A percentile compares a stretch with the other conserved stretches of the same genome.
phyloP scores from a whole-genome alignment of 64 coral and sea anemone genomes.

The Porites lutea region DNA sequence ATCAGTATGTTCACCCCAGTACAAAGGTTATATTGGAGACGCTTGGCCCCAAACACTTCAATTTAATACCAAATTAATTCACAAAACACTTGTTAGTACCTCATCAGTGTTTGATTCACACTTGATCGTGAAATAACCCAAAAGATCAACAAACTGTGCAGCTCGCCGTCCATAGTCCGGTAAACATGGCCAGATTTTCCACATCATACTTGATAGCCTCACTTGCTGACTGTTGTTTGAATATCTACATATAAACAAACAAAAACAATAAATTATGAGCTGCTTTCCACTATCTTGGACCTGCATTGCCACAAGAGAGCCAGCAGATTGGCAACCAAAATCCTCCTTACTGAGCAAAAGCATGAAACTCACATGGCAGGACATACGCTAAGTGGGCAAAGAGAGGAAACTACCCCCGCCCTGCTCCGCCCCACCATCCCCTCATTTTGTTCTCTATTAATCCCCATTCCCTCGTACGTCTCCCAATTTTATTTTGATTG shows the following conservation, averaged over 20 bases:
- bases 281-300: no score
- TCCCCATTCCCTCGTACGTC: no score
- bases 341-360: no score
- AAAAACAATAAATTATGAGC: not conserved
- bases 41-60: not conserved
- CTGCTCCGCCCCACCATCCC: no score
- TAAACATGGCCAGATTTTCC: constrained; percentile 96
- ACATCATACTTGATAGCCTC: constrained; percentile 97
- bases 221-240: constrained; percentile 81
- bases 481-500: no score
- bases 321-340: not conserved
- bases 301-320: not conserved
- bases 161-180: constrained; percentile 94
- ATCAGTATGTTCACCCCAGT: not conserved
- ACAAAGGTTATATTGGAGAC: not conserved
- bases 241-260: constrained; percentile 52
- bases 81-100: constrained; percentile 32
- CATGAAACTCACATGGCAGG: no score
- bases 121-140: constrained; percentile 96
- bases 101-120: constrained; percentile 85
- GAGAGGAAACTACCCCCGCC: no score
- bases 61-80: not conserved
- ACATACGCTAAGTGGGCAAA: no score
- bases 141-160: constrained; percentile 97
- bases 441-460: no score